Percentiles rank a stretch among this genome's conserved stretches.
Evolutionary conservation across 2,113 vertebrate genomes (phyloP).

Genomic region (Pelvicachromis taeniatus): DNA sequence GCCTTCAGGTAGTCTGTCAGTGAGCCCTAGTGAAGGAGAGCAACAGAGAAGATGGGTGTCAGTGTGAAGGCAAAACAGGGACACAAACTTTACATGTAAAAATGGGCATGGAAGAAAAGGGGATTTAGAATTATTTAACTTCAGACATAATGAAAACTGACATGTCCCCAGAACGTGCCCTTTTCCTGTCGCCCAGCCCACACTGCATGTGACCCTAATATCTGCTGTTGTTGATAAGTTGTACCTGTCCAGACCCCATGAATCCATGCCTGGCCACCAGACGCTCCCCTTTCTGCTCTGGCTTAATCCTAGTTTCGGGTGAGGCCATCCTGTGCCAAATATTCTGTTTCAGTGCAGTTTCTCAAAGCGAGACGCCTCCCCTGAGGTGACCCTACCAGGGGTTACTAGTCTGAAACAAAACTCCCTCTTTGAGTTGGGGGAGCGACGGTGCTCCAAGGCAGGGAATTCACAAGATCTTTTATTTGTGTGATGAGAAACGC

Average conservation of each 20-base stretch:
- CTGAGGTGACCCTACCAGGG: not conserved
- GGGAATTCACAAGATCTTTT: not conserved
- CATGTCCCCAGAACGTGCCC: not conserved
- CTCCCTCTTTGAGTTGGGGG: not conserved
- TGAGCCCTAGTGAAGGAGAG: conserved; percentile 78
- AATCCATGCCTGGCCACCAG: not conserved
- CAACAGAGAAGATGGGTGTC: not conserved
- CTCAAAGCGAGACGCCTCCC: not conserved
- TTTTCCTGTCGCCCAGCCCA: not conserved
- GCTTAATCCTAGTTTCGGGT: not conserved
- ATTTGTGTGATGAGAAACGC: not conserved
- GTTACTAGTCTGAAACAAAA: not conserved
- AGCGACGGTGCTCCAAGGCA: not conserved
- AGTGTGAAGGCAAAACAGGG: not conserved
- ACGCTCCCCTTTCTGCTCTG: not conserved
- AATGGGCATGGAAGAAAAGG: not conserved
- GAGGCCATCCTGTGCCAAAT: not conserved
- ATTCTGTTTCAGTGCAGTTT: not conserved
- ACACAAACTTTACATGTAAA: not conserved
- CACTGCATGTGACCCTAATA: not conserved
- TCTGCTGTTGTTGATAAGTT: not conserved
- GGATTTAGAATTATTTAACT: not conserved
- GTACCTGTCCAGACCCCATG: not conserved
- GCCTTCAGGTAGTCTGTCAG: conserved; percentile 96
- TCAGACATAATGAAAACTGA: not conserved